phyloP scores from a whole-genome alignment of 2,888 invertebrate genomes.

The Drosophila mercatorum region DNA sequence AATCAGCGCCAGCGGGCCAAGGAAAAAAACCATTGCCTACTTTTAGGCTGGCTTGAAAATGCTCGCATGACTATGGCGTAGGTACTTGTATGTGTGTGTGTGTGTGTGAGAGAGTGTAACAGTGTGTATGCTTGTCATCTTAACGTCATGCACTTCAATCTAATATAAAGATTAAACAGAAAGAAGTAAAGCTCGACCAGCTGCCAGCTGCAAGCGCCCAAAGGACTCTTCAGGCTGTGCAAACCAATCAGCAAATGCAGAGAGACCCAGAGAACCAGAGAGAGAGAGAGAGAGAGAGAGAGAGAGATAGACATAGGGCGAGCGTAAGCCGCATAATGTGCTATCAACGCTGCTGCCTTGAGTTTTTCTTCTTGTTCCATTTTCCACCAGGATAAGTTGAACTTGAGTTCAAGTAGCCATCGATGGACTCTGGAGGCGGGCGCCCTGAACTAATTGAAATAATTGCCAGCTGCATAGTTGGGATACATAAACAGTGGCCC shows the following conservation, averaged over 20 bases:
- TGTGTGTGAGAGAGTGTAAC: neutral
- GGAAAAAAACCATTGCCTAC: constrained; percentile 2
- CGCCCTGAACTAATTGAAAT: constrained; percentile 60
- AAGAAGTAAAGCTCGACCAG: neutral
- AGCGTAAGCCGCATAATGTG: constrained; percentile 1
- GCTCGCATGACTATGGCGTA: too few species aligned
- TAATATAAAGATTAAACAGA: neutral
- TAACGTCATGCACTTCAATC: neutral
- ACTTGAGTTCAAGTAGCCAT: constrained; percentile 3
- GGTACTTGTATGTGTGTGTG: neutral
- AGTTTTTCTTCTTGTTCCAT: neutral
- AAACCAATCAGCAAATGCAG: constrained; percentile 11
- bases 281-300: too few species aligned
- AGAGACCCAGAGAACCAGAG: too few species aligned
- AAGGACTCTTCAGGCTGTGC: constrained; percentile 5
- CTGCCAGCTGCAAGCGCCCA: neutral
- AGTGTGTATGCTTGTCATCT: neutral
- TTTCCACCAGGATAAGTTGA: neutral
- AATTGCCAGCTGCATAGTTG: constrained; percentile 63
- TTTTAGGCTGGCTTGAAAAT: constrained; percentile 1
- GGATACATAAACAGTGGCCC: constrained; percentile 53
- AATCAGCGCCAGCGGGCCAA: neutral
- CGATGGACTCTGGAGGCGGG: constrained; percentile 1
- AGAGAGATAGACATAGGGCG: neutral
- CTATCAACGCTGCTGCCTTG: neutral